These are phyloP conservation scores for Onychomys leucogaster DNA, from an alignment of 2,797 vertebrate genomes.

Conservation along the genomic window DNA sequence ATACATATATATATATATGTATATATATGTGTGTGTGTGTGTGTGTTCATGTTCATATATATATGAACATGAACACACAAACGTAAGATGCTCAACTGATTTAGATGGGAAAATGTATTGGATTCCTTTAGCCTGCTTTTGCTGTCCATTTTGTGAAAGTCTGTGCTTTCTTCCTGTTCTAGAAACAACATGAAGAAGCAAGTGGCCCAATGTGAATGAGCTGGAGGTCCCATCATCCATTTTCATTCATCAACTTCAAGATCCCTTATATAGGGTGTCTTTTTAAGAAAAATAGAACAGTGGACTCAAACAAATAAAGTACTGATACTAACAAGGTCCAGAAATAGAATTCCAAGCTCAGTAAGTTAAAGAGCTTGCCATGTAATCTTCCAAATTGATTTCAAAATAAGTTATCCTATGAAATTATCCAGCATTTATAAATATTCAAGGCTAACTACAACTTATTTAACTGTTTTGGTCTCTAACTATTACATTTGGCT, in stretches of 20 bases:
- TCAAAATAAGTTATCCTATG: neutral
- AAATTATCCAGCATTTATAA: neutral
- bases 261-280: neutral
- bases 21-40: too few relatives aligned
- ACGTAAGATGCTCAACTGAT: neutral
- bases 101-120: neutral
- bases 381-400: neutral
- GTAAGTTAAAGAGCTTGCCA: neutral
- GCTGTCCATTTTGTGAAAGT: neutral
- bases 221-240: neutral
- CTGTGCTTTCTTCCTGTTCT: neutral
- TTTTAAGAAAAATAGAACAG: neutral
- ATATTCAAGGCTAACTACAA: neutral
- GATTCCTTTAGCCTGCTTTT: neutral
- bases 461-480: neutral
- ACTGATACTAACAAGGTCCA: neutral
- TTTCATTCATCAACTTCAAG: neutral
- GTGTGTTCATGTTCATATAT: too few relatives aligned
- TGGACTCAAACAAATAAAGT: neutral
- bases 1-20: too few relatives aligned
- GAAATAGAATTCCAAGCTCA: neutral
- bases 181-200: neutral
- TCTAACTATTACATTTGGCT: neutral
- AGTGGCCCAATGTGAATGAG: neutral
- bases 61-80: neutral